These are phyloP conservation scores for Melanchra persicariae DNA, from an alignment of 2,888 invertebrate species.

Conservation along the genomic window DNA sequence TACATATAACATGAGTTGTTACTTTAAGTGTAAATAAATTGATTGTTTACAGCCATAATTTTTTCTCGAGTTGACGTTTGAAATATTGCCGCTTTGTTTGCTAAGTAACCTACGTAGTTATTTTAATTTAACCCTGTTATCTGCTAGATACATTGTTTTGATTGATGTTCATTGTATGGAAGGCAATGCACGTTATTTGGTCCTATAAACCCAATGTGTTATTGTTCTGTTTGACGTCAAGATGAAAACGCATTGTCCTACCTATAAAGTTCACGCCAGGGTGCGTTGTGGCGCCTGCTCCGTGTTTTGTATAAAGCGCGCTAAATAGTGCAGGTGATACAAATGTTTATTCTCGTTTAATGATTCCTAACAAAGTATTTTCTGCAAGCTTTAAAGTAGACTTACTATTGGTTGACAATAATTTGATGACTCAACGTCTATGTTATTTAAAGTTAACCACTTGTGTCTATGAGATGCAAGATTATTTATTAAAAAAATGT, in stretches of 20 bases:
- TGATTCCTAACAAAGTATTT: background rate
- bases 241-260: constrained; percentile 18
- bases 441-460: too few species aligned
- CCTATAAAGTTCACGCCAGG: background rate
- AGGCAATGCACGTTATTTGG: constrained; percentile 15
- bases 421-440: too few species aligned
- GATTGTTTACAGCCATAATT: constrained; percentile 22
- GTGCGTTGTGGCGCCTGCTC: background rate
- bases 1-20: constrained; percentile 51
- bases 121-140: constrained; percentile 14
- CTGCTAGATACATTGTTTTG: constrained; percentile 22
- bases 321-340: background rate
- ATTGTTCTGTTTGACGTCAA: constrained; percentile 14
- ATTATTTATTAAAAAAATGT: too few species aligned
- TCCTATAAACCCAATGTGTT: constrained; percentile 25
- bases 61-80: constrained; percentile 32
- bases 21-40: constrained; percentile 40
- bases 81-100: constrained; percentile 17
- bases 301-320: background rate
- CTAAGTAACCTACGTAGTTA: constrained; percentile 14
- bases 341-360: background rate
- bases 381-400: background rate
- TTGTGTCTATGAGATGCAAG: too few species aligned
- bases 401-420: background rate
- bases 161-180: constrained; percentile 33